Conservation (phyloP, 2,113 vertebrate species). For the Daphoenositta chrysoptera region DNA sequence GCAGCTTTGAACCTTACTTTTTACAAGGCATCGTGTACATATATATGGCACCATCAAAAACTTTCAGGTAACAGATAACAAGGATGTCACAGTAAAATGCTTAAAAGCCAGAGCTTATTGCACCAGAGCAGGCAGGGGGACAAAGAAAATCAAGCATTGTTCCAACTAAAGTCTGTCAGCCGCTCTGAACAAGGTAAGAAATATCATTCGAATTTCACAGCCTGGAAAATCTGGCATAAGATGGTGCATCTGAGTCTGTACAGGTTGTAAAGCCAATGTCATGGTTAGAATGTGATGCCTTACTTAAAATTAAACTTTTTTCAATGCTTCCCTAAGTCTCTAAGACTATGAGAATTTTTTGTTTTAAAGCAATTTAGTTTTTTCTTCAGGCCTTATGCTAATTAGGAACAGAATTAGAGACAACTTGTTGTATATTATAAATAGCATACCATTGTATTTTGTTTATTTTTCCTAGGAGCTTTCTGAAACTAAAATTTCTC, state of each 20-base stretch:
- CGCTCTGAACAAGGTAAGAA: neutral
- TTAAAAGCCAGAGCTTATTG: neutral
- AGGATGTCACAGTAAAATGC: neutral
- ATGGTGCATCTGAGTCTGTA: neutral
- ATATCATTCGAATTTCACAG: neutral
- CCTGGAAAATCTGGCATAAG: neutral
- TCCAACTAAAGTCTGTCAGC: neutral
- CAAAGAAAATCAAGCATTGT: neutral
- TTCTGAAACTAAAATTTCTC: constrained; percentile 5
- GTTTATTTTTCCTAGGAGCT: neutral
- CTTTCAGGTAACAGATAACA: neutral
- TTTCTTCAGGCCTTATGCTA: neutral
- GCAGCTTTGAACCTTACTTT: neutral
- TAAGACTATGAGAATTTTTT: neutral
- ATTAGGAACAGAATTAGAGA: neutral
- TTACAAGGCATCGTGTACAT: neutral
- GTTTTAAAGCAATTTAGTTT: neutral
- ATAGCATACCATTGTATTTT: neutral
- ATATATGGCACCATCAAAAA: neutral
- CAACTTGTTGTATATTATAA: neutral
- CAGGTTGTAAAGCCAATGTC: neutral
- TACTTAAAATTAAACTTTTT: neutral
- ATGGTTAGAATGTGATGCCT: neutral
- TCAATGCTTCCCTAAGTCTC: neutral
- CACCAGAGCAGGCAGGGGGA: neutral